These are phyloP conservation scores for Hafferia zeledoni DNA, from an alignment of 2,797 vertebrate species.

Conservation along the genomic window DNA sequence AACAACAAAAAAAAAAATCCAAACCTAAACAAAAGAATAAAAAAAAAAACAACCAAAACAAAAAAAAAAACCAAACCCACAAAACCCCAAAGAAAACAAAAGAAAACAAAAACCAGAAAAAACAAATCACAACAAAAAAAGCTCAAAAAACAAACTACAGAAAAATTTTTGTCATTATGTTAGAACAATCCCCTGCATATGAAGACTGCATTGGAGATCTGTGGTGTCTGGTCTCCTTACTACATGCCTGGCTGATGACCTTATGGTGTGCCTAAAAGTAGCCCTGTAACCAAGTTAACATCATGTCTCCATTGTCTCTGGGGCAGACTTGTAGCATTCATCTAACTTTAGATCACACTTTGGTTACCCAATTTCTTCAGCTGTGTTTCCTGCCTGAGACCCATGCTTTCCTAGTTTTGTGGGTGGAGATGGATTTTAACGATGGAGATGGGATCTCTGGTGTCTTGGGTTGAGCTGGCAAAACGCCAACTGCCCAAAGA, in stretches of 20 bases:
- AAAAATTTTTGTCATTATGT: neutral
- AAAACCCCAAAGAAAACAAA: no score
- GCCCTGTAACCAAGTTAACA: rapidly evolving
- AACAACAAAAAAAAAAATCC: neutral
- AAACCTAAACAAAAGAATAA: no score
- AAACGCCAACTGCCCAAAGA: no score
- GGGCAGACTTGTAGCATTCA: neutral
- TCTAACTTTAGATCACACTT: neutral
- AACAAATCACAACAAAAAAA: neutral
- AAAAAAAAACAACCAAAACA: no score
- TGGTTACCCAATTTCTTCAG: neutral
- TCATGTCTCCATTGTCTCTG: neutral
- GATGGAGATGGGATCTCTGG: neutral
- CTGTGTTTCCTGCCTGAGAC: neutral
- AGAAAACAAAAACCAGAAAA: no score
- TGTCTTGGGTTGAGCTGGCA: no score
- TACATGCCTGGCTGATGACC: no score
- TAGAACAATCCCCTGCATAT: neutral
- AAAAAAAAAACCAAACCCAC: no score
- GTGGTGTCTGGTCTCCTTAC: neutral
- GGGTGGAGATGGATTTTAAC: neutral
- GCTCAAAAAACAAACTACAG: neutral
- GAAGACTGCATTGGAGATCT: neutral
- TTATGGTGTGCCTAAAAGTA: neutral
- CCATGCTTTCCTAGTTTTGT: neutral